Base-by-base conservation (phyloP, 2,797 vertebrate species). In the Odontamblyopus lacepedii region DNA sequence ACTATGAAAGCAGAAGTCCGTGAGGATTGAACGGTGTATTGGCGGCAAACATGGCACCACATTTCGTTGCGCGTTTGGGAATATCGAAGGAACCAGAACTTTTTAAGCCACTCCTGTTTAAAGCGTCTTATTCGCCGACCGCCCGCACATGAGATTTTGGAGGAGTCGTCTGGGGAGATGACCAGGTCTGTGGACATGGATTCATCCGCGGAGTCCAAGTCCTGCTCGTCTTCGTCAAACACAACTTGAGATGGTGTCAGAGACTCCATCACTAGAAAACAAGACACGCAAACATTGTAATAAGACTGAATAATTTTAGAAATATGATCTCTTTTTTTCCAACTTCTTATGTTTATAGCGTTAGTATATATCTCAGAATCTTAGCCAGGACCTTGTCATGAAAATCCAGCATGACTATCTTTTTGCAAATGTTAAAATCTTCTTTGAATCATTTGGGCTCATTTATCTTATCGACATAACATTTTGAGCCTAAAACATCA, bases 31-130 rank as follows among this genome's bases (percentile, higher is more conserved):
- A 98, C 97, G 0, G 97, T 99, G 87, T 98, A 98, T 87, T 98
- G 97, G 64, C 97, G 95, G 88, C 97, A 99, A n/a, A 99, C 97
- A 0, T 99, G 97, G 86, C 97, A 99, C 97, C 97, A 99, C 97
- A 99, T 99, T 91, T 99, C 97, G 1, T 99, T 99, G 67, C 98
- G 79, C 0, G 97, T 97, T 0, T 97, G 95, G 0, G 97, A 99
- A 85, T 99, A 99, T 56, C 97, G 95, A 56, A 99, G 93, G 88
- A 99, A 99, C 97, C 97, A 99, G 89, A 99, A 99, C 86, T 98
- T 99, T 83, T 98, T 98, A 53, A 99, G 91, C 97, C 97, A 99
- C 76, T 99, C 97, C 85, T 98, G 97, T 87, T 99, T 99, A 85
- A 99, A 99, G 51, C 97, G 95, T 1, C 97, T 95, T 83, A 97